Evolutionary conservation across 2,888 invertebrate species (phyloP).

Genomic region (Siphlonurus alternatus): DNA sequence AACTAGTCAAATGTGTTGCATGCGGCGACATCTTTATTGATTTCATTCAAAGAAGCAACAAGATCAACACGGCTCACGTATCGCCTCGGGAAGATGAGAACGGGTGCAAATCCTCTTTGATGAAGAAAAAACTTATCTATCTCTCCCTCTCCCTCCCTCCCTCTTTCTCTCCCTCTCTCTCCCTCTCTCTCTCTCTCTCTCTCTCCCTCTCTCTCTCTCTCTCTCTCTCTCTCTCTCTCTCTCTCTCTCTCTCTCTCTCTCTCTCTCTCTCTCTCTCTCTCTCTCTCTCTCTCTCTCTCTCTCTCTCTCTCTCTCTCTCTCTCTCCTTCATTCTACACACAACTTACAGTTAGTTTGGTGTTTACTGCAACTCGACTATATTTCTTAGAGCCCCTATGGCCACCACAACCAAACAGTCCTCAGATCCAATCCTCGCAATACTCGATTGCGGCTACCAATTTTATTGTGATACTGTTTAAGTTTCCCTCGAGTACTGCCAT

Average conservation of each 20-base stretch:
- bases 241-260: neutral
- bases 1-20: too few species aligned
- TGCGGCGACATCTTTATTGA: too few species aligned
- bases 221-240: neutral
- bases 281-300: neutral
- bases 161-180: neutral
- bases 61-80: neutral
- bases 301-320: neutral
- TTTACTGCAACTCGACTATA: too few species aligned
- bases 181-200: neutral
- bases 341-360: neutral
- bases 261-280: slow-evolving; percentile 3
- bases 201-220: neutral
- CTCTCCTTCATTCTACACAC: slow-evolving; percentile 5
- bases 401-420: too few species aligned
- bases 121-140: neutral
- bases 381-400: neutral
- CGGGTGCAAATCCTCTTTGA: neutral
- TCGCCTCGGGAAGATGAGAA: neutral
- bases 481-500: neutral
- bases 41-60: neutral
- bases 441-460: neutral
- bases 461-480: neutral
- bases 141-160: neutral
- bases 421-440: too few species aligned